Conservation (phyloP, 2,113 vertebrate species). For the Nanorana parkeri region DNA sequence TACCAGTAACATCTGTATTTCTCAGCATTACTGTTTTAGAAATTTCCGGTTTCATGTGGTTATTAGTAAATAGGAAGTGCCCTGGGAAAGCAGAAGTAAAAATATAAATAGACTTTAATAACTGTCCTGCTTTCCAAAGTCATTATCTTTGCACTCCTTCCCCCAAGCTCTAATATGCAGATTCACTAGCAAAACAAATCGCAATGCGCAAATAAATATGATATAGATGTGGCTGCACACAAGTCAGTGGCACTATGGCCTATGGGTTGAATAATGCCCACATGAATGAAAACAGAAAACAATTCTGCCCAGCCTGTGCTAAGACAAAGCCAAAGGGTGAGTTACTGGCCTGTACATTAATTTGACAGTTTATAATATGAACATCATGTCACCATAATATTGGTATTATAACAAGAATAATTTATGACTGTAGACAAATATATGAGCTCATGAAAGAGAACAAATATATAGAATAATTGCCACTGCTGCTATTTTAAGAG, state of each 20-base stretch:
- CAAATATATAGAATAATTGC: no score
- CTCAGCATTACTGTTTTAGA: no score
- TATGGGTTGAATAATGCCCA: conserved; percentile 24
- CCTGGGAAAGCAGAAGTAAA: neutral
- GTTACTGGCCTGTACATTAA: conserved; percentile 6
- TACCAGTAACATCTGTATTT: no score
- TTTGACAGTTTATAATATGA: conserved; percentile 3
- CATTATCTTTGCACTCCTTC: neutral
- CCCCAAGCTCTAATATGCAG: neutral
- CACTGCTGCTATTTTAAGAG: no score
- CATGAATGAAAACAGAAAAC: conserved; percentile 17
- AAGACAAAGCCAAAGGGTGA: conserved; percentile 1
- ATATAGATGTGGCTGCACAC: conserved; percentile 12
- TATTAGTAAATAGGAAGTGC: neutral
- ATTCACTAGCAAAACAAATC: conserved; percentile 10
- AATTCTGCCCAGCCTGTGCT: neutral
- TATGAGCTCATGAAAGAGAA: no score
- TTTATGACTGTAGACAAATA: neutral
- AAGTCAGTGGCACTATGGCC: neutral
- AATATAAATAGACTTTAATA: neutral
- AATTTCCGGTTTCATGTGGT: no score
- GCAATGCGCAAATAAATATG: conserved; percentile 3
- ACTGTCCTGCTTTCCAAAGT: conserved; percentile 15
- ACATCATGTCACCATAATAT: conserved; percentile 12
- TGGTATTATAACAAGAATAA: neutral